Conservation (phyloP, 2,888 invertebrate species). For the Euplagia quadripunctaria region DNA sequence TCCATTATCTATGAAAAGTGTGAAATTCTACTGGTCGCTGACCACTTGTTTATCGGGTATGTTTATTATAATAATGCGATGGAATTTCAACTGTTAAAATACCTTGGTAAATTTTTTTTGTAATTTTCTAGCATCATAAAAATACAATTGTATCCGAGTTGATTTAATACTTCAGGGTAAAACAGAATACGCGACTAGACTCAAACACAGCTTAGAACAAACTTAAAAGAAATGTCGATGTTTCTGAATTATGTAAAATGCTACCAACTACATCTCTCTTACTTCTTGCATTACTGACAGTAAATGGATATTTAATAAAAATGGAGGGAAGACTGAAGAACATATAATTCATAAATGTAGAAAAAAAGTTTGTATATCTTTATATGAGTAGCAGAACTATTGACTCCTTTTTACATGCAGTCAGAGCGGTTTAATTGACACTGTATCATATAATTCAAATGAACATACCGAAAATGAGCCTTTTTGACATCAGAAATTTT, state of each 20-base stretch:
- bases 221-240: background rate
- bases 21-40: no score
- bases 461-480: background rate
- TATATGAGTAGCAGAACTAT: background rate
- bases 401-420: background rate
- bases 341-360: background rate
- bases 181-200: conserved; percentile 7
- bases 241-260: background rate
- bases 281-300: background rate
- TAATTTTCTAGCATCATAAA: background rate
- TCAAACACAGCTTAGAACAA: background rate
- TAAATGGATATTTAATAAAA: background rate
- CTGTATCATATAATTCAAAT: background rate
- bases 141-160: background rate
- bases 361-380: background rate
- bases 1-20: no score
- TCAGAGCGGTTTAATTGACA: background rate
- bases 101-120: no score
- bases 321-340: background rate
- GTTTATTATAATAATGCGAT: no score
- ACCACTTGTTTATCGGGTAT: background rate
- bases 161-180: background rate
- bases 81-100: no score
- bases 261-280: no score
- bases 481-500: background rate